phyloP scores from a whole-genome alignment of 2,797 vertebrate genomes.

The Schizopygopsis pylzovi region DNA sequence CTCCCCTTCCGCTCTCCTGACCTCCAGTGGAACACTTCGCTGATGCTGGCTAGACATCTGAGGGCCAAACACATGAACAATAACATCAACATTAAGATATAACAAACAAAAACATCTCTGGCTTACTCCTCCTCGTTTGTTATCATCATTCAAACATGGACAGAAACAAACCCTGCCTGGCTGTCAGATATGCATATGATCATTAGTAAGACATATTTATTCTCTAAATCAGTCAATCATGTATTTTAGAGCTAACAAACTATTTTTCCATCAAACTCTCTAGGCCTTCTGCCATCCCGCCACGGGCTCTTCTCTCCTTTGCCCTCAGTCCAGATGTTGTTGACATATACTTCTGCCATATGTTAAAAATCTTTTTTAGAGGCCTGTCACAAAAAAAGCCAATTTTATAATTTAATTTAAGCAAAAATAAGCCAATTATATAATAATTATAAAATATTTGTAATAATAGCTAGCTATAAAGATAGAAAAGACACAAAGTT shows the following conservation, averaged over 20 bases:
- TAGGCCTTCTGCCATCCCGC: background rate
- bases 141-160: background rate
- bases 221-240: background rate
- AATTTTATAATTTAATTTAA: too few species aligned
- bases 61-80: constrained; percentile 28
- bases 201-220: background rate
- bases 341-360: background rate
- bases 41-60: constrained; percentile 84
- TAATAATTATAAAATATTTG: background rate
- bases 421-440: background rate
- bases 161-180: background rate
- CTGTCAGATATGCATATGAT: background rate
- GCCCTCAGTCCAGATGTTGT: constrained; percentile 5
- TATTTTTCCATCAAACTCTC: background rate
- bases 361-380: background rate
- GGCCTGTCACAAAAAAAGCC: background rate
- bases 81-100: constrained; percentile 45
- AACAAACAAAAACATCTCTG: constrained; percentile 45
- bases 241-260: background rate
- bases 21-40: constrained; percentile 78
- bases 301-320: constrained; percentile 3
- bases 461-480: background rate
- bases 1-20: constrained; percentile 83
- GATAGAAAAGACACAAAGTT: background rate
- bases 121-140: background rate